Conservation (phyloP, 1,140 invertebrate genomes). For the Hyphantria cunea region DNA sequence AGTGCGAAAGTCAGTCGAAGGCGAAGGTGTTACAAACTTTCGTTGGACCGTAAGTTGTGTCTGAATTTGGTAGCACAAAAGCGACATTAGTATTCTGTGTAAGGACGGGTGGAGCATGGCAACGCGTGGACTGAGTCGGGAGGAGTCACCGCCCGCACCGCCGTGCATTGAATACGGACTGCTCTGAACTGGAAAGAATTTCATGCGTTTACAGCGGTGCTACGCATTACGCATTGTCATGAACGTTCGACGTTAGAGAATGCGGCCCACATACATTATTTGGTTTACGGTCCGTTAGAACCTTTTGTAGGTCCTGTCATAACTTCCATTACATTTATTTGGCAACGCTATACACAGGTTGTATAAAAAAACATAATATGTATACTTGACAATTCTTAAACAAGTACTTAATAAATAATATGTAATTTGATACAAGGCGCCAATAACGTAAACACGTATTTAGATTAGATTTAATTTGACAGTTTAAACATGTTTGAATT, state of each 20-base stretch:
- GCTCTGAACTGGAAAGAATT: slow-evolving; percentile 45
- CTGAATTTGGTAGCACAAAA: slow-evolving; percentile 53
- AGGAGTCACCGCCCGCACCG: slow-evolving; percentile 69
- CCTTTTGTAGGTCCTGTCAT: slow-evolving; percentile 40
- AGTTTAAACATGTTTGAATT: too few species aligned
- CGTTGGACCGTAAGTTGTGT: slow-evolving; percentile 52
- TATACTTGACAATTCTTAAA: too few species aligned
- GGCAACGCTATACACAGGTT: not conserved
- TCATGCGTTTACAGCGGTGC: slow-evolving; percentile 51
- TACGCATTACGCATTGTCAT: slow-evolving; percentile 55
- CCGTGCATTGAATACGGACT: slow-evolving; percentile 71
- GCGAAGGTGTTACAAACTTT: slow-evolving; percentile 74
- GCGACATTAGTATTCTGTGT: slow-evolving; percentile 70
- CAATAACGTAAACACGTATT: too few species aligned
- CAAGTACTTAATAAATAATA: too few species aligned
- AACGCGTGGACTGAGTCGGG: slow-evolving; percentile 56
- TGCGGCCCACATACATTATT: slow-evolving; percentile 64
- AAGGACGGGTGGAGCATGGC: slow-evolving; percentile 46
- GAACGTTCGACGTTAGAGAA: slow-evolving; percentile 63
- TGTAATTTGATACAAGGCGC: too few species aligned
- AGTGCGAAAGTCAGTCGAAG: slow-evolving; percentile 67
- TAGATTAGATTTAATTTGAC: too few species aligned
- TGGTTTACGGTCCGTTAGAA: slow-evolving; percentile 59
- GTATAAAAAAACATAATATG: not conserved
- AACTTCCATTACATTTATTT: slow-evolving; percentile 25